Evolutionary conservation across 2,888 invertebrate species (phyloP).

Genomic region (Ischnura elegans): DNA sequence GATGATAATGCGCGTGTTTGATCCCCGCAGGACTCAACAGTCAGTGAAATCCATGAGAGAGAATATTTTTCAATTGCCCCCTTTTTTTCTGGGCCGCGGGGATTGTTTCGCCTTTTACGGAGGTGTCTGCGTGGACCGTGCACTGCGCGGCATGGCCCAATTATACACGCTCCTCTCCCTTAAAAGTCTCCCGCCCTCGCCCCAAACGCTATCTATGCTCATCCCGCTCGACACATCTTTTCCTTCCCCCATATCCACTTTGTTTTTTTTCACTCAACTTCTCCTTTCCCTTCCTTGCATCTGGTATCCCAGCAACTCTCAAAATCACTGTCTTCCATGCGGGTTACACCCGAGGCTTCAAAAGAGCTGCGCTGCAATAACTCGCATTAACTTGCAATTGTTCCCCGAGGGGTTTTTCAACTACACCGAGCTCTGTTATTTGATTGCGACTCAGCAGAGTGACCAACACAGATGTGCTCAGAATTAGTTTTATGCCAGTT

Average conservation of each 20-base stretch:
- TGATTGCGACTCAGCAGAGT: too few relatives aligned
- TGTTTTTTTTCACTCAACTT: background rate
- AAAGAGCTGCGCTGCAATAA: too few relatives aligned
- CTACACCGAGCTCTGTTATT: too few relatives aligned
- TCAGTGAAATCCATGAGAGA: background rate
- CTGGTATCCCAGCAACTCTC: too few relatives aligned
- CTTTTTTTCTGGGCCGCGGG: background rate
- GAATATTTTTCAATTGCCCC: background rate
- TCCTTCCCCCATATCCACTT: background rate
- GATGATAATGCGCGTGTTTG: background rate
- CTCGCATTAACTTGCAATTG: too few relatives aligned
- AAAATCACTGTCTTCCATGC: background rate
- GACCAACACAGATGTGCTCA: too few relatives aligned
- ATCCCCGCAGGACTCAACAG: background rate
- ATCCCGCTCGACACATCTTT: background rate
- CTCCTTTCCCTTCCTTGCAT: too few relatives aligned
- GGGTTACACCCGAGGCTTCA: too few relatives aligned
- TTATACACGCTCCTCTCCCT: background rate
- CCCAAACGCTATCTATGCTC: background rate
- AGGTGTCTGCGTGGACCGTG: background rate
- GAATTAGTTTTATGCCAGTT: too few relatives aligned
- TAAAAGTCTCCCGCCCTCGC: background rate
- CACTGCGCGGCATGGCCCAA: background rate
- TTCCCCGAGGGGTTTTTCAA: too few relatives aligned
- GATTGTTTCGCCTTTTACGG: background rate